Conservation (phyloP, 2,888 invertebrate genomes). For the Prosopocoilus inquinatus region DNA sequence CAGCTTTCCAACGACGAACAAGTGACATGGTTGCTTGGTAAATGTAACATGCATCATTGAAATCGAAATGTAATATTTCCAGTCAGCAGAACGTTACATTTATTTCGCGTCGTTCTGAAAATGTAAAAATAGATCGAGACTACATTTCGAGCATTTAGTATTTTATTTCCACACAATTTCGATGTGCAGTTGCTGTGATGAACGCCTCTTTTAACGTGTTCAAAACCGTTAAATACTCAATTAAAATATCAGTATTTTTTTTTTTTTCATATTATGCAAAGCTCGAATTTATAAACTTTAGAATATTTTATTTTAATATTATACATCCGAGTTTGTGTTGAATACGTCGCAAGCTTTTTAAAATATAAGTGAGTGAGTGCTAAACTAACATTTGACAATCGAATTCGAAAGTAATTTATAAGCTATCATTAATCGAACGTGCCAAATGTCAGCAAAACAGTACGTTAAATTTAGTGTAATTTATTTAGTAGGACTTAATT, state of each 20-base stretch:
- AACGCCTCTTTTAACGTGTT: constrained; percentile 11
- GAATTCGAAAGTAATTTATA: constrained; percentile 1
- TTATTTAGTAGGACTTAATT: too few relatives aligned
- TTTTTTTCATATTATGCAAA: too few relatives aligned
- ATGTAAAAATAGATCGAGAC: too few relatives aligned
- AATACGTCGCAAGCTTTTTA: constrained; percentile 8
- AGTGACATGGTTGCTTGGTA: too few relatives aligned
- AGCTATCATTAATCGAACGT: not conserved
- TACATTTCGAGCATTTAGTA: too few relatives aligned
- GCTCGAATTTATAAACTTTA: not conserved
- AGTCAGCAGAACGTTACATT: too few relatives aligned
- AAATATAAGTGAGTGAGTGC: constrained; percentile 17
- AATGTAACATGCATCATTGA: too few relatives aligned
- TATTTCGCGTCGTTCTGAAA: too few relatives aligned
- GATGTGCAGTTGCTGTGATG: too few relatives aligned
- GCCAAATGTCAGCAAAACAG: constrained; percentile 8
- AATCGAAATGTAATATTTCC: too few relatives aligned
- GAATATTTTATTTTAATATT: not conserved
- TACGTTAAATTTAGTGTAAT: constrained; percentile 18
- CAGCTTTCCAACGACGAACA: too few relatives aligned
- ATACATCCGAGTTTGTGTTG: not conserved
- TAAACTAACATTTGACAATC: constrained; percentile 17
- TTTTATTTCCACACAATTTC: too few relatives aligned
- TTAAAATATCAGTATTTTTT: not conserved
- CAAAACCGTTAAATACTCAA: not conserved